These are phyloP conservation scores for Drosophila anomalipes DNA, from an alignment of 2,888 invertebrate species.

Conservation along the genomic window DNA sequence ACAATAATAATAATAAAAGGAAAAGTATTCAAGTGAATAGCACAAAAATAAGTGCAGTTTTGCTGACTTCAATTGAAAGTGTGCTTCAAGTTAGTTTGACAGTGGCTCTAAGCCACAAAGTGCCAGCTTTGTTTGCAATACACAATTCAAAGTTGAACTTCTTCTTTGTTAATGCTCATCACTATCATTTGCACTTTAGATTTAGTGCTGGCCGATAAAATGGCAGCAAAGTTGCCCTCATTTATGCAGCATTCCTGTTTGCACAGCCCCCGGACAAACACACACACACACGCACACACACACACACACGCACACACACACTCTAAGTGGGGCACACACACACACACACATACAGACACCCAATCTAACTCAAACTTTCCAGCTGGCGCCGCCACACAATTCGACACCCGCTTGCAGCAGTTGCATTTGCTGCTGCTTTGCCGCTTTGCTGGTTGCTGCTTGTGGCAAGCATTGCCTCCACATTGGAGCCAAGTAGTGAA, in stretches of 20 bases:
- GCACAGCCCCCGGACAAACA: slow-evolving; percentile 31
- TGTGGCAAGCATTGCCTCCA: slow-evolving; percentile 36
- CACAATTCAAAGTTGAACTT: background rate
- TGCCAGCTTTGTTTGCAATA: background rate
- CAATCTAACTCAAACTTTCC: slow-evolving; percentile 48
- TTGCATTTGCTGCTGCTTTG: background rate
- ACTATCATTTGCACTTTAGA: slow-evolving; percentile 26
- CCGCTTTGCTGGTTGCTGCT: background rate
- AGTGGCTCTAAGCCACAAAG: background rate
- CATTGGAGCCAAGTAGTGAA: slow-evolving; percentile 56
- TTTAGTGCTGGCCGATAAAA: slow-evolving; percentile 37
- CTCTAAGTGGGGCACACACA: slow-evolving; percentile 53
- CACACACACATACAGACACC: slow-evolving; percentile 22
- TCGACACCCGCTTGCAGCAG: slow-evolving; percentile 46
- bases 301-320: slow-evolving; percentile 14
- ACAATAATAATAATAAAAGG: background rate
- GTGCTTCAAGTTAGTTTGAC: background rate
- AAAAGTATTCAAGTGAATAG: background rate
- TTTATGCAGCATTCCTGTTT: slow-evolving; percentile 54
- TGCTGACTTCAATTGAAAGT: background rate
- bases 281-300: slow-evolving; percentile 28
- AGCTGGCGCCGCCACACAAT: slow-evolving; percentile 47
- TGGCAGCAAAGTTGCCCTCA: slow-evolving; percentile 54
- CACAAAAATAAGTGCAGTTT: background rate
- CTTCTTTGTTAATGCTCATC: slow-evolving; percentile 4